Base-by-base conservation (phyloP, 2,113 vertebrate species). In the Tragelaphus imberbis region DNA sequence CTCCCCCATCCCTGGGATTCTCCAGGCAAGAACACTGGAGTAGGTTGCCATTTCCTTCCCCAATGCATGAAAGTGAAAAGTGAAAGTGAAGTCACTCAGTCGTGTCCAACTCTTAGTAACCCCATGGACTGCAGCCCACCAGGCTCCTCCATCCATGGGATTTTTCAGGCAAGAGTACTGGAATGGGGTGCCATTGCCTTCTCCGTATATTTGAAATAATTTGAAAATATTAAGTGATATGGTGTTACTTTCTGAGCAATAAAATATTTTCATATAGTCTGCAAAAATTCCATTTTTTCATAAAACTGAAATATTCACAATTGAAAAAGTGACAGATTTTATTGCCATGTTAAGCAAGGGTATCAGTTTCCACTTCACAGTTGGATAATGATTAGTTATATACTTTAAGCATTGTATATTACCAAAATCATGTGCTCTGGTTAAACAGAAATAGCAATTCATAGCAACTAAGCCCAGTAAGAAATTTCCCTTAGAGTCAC, bases 401-500 rank as follows among this genome's bases (percentile, higher is more conserved):
- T 85, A 59, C 7, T 1, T 93, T 56, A 51, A 77, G 36, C 17
- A 56, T 2, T 87, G 63, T 61, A 63, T 93, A 88, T 93, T 68
- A 75, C 19, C 86, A 94, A 85, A 77, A 71, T 44, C 36, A 65
- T 88, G 27, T 27, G 49, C n/a, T 89, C n/a, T 84, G 17, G 30
- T 95, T 95, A 91, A 93, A n/a, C 36, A 91, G 53, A 80, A 95
- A 82, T 51, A 87, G 33, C 47, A 92, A 77, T 79, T 97, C 58
- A 90, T 30, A 93, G 79, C 80, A 93, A 40, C 93, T 93, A 96
- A 97, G 89, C 16, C 23, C 80, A 61, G 82, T 84, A 81, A 87
- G 80, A 96, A 87, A 80, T 92, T 86, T 96, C 75, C 86, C 61
- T 94, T 87, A 71, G 28, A 93, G 87, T 59, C 92, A 95, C 89